phyloP scores from a whole-genome alignment of 1,140 invertebrate genomes.

The Sminthurinus signatus region DNA sequence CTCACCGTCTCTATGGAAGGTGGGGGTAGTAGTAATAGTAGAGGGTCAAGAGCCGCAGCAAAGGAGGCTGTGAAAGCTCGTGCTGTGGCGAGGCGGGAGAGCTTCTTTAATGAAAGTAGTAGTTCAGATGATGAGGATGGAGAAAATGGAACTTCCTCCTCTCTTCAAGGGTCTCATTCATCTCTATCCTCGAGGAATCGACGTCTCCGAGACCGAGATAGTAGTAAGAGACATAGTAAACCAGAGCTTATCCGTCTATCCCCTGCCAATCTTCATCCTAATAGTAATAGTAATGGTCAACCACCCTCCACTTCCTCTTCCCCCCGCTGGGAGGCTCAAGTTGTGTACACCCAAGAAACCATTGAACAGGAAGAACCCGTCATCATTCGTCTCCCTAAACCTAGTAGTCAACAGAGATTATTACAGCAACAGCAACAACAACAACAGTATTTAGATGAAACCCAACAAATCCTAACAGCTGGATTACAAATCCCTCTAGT shows the following conservation, averaged over 20 bases:
- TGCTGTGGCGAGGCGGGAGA: conserved; percentile 35
- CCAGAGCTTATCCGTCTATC: conserved; percentile 22
- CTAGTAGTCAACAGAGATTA: background rate
- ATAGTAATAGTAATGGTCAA: background rate
- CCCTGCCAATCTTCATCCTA: background rate
- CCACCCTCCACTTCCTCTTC: conserved; percentile 24
- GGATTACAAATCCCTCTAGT: conserved; percentile 34
- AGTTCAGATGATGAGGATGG: conserved; percentile 27
- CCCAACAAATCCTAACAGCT: background rate
- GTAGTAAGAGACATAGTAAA: conserved; percentile 6
- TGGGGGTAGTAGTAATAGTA: conserved; percentile 6
- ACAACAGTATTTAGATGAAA: background rate
- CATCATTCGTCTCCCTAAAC: conserved; percentile 27
- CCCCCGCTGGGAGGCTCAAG: conserved; percentile 36
- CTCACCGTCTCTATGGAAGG: conserved; percentile 23
- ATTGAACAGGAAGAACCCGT: conserved; percentile 26
- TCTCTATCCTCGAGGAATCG: conserved; percentile 29
- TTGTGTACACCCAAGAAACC: conserved; percentile 38
- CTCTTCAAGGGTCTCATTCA: conserved; percentile 35
- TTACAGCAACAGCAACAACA: background rate
- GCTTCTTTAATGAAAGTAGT: conserved; percentile 27
- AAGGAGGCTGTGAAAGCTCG: conserved; percentile 37
- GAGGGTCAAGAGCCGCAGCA: conserved; percentile 27
- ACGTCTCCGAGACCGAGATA: background rate
- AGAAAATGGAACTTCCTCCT: background rate